Evolutionary conservation across 2,888 invertebrate species (phyloP), one percentile per base, ranked within the genome.

Genomic region (Xestia ashworthii): DNA sequence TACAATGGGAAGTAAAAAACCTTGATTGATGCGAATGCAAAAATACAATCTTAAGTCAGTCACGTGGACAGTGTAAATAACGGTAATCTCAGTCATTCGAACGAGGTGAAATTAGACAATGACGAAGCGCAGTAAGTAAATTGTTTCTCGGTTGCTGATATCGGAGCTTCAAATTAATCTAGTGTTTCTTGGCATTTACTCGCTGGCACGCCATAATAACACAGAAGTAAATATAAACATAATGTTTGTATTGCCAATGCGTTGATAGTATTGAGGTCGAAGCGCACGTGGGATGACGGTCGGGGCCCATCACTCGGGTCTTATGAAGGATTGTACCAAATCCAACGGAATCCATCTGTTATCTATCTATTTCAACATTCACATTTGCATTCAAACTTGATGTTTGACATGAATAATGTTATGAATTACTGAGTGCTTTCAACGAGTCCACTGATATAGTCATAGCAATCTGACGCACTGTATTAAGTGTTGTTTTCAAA

Each of bases 321-420:
- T 72, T 72, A 80, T 44, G 66, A 60, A 60, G 60, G 76, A 76
- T 81, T 74, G 75, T 76, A 79, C 71, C 84, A 87, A 87, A 89
- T 85, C 86, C 78, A 75, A 86, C 72, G 55, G 76, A 87, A 83
- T 88, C 81, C 81, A 72, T 79, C 81, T 77, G 72, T 78, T 74
- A 79, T 80, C 71, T 81, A 79, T 82, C 72, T 74, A 78, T 87
- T 87, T 86, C 80, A 87, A 87, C 82, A 84, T 85, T 88, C 90
- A 86, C 69, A 93, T 94, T 93, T 93, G 91, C 92, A 93, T 91
- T 88, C 86, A 92, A 90, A 94, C 94, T 94, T 94, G 92, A 84
- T 83, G 89, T 85, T 86, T 84, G 88, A 90, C 91, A 91, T 92
- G 92, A 92, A 93, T 93, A 90, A 90, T 90, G 89, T 89, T 91